phyloP scores from a whole-genome alignment of 23 tunicate genomes.

The Ciona savignyi region DNA sequence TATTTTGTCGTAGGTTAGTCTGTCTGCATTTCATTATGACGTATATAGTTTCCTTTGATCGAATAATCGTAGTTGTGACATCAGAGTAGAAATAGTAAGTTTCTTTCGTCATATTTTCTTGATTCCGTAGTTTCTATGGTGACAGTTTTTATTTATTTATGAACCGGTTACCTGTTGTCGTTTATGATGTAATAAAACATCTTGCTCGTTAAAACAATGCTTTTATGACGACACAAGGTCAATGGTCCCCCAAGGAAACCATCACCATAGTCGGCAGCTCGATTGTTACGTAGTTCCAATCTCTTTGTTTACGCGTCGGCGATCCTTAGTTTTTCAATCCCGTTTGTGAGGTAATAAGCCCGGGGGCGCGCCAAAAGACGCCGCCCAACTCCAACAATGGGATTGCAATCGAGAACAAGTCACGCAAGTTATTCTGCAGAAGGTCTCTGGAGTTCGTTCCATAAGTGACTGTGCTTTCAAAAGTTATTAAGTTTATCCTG shows the following conservation, averaged over 20 bases:
- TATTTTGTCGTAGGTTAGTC: not conserved
- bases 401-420: too few species aligned
- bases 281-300: not conserved
- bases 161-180: not conserved
- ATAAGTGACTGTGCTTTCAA: too few species aligned
- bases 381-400: not conserved
- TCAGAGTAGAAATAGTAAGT: not conserved
- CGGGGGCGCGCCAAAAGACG: not conserved
- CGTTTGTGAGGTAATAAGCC: not conserved
- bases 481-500: too few species aligned
- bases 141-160: not conserved
- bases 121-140: not conserved
- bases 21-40: not conserved
- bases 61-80: not conserved
- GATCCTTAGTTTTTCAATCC: constrained; percentile 1
- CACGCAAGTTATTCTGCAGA: too few species aligned
- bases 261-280: not conserved
- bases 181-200: not conserved
- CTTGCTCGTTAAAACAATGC: not conserved
- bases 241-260: constrained; percentile 1
- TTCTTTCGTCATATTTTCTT: not conserved
- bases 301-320: not conserved
- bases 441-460: too few species aligned
- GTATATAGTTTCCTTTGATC: not conserved
- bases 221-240: not conserved